Conservation (phyloP, 2,888 invertebrate genomes). For the Lasioglossum lativentre region DNA sequence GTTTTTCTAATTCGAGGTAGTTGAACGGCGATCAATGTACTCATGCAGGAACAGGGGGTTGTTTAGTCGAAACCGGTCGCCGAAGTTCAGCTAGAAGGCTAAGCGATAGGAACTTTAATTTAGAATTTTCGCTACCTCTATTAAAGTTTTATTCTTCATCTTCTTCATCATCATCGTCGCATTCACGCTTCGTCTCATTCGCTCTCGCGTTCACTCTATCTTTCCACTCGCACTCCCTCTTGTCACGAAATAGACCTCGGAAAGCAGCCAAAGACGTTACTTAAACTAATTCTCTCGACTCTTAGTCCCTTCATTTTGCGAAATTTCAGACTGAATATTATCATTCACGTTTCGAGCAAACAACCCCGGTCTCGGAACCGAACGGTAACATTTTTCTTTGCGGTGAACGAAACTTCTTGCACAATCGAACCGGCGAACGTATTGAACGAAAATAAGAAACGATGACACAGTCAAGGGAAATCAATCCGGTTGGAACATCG, state of each 20-base stretch:
- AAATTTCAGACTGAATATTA: slow-evolving; percentile 32
- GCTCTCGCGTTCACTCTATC: not conserved
- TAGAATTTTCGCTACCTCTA: slow-evolving; percentile 60
- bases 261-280: slow-evolving; percentile 43
- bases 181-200: slow-evolving; percentile 20
- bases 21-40: slow-evolving; percentile 57
- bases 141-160: slow-evolving; percentile 41
- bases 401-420: slow-evolving; percentile 37
- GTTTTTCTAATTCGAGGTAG: slow-evolving; percentile 61
- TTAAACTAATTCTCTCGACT: slow-evolving; percentile 47
- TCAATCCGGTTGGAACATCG: slow-evolving; percentile 20
- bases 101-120: slow-evolving; percentile 63
- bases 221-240: not conserved
- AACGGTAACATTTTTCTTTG: slow-evolving; percentile 12
- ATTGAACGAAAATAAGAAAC: slow-evolving; percentile 20
- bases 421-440: slow-evolving; percentile 31
- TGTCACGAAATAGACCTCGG: slow-evolving; percentile 50
- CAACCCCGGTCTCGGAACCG: slow-evolving; percentile 30
- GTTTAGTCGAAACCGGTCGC: slow-evolving; percentile 47
- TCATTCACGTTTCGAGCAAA: slow-evolving; percentile 27
- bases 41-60: slow-evolving; percentile 43
- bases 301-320: slow-evolving; percentile 26
- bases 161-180: slow-evolving; percentile 10
- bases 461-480: slow-evolving; percentile 11
- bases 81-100: slow-evolving; percentile 57